Percentiles rank a stretch among this genome's conserved stretches.
Conservation (phyloP, 2,888 invertebrate genomes). For the Eulithis prunata region DNA sequence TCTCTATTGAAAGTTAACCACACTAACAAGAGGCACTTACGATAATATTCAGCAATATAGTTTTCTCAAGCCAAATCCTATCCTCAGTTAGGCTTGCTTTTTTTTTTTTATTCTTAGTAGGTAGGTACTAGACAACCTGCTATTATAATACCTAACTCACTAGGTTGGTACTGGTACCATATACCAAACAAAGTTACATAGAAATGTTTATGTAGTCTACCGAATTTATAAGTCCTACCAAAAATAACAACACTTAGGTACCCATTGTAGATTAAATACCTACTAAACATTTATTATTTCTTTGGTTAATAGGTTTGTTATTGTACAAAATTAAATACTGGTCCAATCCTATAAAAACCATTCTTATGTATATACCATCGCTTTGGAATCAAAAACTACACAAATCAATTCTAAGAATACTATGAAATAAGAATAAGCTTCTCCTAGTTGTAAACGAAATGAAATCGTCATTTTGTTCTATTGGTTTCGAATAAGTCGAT, state of each 20-base stretch:
- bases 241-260: too few species aligned
- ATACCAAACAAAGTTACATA: too few species aligned
- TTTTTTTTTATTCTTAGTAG: too few species aligned
- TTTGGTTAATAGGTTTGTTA: conserved; percentile 34
- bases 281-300: conserved; percentile 35
- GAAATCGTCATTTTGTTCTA: conserved; percentile 34
- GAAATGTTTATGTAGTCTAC: too few species aligned
- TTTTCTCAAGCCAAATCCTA: conserved; percentile 6
- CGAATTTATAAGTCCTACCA: too few species aligned
- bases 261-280: too few species aligned
- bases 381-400: conserved; percentile 17
- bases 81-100: too few species aligned
- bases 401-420: not conserved
- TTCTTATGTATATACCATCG: conserved; percentile 6
- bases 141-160: too few species aligned
- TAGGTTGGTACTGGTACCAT: not conserved
- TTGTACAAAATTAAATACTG: conserved; percentile 9
- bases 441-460: not conserved
- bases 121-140: too few species aligned
- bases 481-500: conserved; percentile 88
- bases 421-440: not conserved
- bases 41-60: not conserved
- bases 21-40: conserved; percentile 43
- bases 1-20: conserved; percentile 50
- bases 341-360: conserved; percentile 3